Conservation (phyloP, 1,140 invertebrate genomes). For the Drosophila punjabiensis region DNA sequence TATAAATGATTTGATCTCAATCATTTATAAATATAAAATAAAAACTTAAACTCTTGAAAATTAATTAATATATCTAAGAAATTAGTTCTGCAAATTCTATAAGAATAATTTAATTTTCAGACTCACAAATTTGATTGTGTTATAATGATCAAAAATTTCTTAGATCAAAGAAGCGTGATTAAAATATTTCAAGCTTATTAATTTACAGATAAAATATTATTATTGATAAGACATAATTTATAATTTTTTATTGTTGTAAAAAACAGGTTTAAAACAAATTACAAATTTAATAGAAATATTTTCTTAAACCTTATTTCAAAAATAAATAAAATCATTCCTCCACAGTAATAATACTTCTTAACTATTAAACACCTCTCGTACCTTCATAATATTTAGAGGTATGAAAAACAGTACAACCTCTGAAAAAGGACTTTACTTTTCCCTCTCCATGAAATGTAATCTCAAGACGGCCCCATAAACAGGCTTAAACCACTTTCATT, state of each 20-base stretch:
- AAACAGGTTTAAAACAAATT: too few relatives aligned
- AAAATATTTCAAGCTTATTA: too few relatives aligned
- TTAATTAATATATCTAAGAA: background rate
- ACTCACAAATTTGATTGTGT: too few relatives aligned
- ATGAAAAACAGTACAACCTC: background rate
- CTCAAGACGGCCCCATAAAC: background rate
- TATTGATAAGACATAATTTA: too few relatives aligned
- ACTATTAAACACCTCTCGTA: background rate
- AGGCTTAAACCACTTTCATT: conserved; percentile 42
- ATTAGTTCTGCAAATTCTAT: too few relatives aligned
- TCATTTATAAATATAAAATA: background rate
- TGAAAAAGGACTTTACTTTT: background rate
- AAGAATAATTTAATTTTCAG: too few relatives aligned
- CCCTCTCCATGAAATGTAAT: background rate
- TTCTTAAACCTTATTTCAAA: background rate
- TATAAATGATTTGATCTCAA: too few relatives aligned
- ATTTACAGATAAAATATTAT: too few relatives aligned
- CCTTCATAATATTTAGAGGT: background rate
- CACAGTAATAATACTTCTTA: background rate
- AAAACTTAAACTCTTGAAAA: background rate
- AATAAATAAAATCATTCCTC: background rate
- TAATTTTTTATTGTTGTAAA: too few relatives aligned
- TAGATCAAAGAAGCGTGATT: too few relatives aligned
- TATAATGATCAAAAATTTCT: too few relatives aligned
- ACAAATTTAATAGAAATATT: too few relatives aligned